Evolutionary conservation across 2,888 invertebrate genomes (phyloP), one percentile per base, ranked within the genome.

Genomic region (Hylaea fasciaria): DNA sequence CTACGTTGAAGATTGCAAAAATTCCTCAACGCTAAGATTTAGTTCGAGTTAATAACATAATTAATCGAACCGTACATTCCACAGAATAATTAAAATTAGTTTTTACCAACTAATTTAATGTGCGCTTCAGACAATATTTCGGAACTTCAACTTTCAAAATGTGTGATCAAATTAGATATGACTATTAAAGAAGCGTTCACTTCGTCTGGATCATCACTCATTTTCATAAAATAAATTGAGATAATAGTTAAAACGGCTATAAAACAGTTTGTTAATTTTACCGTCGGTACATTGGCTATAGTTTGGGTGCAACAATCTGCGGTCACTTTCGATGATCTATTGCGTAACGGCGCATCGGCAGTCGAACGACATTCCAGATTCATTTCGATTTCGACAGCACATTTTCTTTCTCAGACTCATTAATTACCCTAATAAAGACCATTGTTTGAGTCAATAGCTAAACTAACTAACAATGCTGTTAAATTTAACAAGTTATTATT

Each of bases 241-340:
- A 47, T 14, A 11, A 12, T 2, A 22, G 44, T 52, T n/a, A 49
- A 32, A 45, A 64, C 70, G 4, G 7, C 22, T 22, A 22, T 37
- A 49, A 49, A 39, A 11, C 11, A 9, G 40, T 40, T 13, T n/a
- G n/a, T n/a, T n/a, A n/a, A 57, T 65, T 70, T 61, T 77, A 77
- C 79, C 62, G 73, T 75, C 84, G 64, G 77, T 85, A 82, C 80
- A 37, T 54, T 50, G 59, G 12, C 16, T 68, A 69, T 67, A 71
- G 66, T 66, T 71, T 70, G 32, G 55, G 66, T 62, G 66, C 72
- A 74, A 69, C 58, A 65, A 62, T 65, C 75, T 71, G 56, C 48
- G 56, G 51, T 78, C 84, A 89, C 87, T 88, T 89, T 88, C 88
- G 86, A 84, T 86, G 71, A 68, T 71, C 68, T 66, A 68, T 83